phyloP scores from a whole-genome alignment of 1,140 invertebrate species.

The Caenorhabditis briggsae region DNA sequence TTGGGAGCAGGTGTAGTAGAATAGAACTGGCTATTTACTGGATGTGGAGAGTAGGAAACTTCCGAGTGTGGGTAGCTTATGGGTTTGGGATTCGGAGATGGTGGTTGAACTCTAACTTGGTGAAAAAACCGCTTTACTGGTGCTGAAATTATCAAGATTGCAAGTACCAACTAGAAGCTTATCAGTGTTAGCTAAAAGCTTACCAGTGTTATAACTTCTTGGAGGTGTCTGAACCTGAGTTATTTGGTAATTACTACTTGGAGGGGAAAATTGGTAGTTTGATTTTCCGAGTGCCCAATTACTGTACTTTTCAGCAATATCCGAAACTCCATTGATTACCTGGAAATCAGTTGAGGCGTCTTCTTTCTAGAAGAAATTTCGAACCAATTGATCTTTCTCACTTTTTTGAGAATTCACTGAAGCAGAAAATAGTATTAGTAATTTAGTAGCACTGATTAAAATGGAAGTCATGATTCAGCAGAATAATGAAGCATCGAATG shows the following conservation, averaged over 20 bases:
- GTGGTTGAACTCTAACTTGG: background rate
- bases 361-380: background rate
- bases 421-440: background rate
- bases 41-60: background rate
- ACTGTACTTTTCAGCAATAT: slow-evolving; percentile 39
- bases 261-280: background rate
- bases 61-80: background rate
- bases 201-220: slow-evolving; percentile 2
- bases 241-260: background rate
- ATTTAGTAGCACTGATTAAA: slow-evolving; percentile 22
- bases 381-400: slow-evolving; percentile 1
- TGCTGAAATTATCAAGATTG: background rate
- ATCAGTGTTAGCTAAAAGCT: background rate
- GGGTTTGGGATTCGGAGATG: background rate
- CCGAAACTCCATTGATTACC: background rate
- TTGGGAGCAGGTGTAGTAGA: background rate
- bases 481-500: background rate
- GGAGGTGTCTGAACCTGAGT: slow-evolving; percentile 20
- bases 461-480: background rate
- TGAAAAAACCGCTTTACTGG: slow-evolving; percentile 32
- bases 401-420: slow-evolving; percentile 1
- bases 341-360: background rate
- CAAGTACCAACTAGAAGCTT: background rate
- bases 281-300: slow-evolving; percentile 31
- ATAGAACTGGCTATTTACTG: background rate